Conservation (phyloP, 2,797 vertebrate genomes). For the Poecilia picta region DNA sequence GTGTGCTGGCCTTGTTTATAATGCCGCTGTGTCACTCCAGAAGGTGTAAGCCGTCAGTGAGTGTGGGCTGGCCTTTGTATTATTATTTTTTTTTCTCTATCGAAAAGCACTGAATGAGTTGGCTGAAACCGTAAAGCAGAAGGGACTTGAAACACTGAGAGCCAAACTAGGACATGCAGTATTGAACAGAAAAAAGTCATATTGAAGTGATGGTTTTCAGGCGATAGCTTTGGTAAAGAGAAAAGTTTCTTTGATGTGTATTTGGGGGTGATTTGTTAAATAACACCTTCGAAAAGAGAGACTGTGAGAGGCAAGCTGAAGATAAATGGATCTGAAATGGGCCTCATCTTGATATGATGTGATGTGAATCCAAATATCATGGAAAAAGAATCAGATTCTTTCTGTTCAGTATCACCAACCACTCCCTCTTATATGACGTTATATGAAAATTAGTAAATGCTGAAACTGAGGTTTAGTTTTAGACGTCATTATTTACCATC, state of each 20-base stretch:
- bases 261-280: neutral
- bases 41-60: slow-evolving; percentile 67
- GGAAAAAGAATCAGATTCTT: neutral
- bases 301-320: neutral
- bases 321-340: slow-evolving; percentile 24
- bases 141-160: slow-evolving; percentile 49
- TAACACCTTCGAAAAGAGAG: slow-evolving; percentile 17
- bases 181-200: slow-evolving; percentile 31
- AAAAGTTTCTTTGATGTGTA: neutral
- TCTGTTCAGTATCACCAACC: neutral
- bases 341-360: neutral
- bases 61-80: slow-evolving; percentile 51
- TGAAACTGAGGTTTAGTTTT: neutral
- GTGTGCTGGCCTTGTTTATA: slow-evolving; percentile 40
- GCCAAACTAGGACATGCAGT: slow-evolving; percentile 32
- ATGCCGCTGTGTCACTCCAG: slow-evolving; percentile 61
- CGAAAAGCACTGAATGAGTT: slow-evolving; percentile 53
- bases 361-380: slow-evolving; percentile 12
- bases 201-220: slow-evolving; percentile 10
- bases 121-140: slow-evolving; percentile 56
- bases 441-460: neutral
- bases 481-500: neutral
- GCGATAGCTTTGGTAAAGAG: slow-evolving; percentile 2
- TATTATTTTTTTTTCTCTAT: neutral
- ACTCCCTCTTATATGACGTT: neutral